Evolutionary conservation across 2,797 vertebrate genomes (phyloP).

Genomic region (Malacoraja senta): DNA sequence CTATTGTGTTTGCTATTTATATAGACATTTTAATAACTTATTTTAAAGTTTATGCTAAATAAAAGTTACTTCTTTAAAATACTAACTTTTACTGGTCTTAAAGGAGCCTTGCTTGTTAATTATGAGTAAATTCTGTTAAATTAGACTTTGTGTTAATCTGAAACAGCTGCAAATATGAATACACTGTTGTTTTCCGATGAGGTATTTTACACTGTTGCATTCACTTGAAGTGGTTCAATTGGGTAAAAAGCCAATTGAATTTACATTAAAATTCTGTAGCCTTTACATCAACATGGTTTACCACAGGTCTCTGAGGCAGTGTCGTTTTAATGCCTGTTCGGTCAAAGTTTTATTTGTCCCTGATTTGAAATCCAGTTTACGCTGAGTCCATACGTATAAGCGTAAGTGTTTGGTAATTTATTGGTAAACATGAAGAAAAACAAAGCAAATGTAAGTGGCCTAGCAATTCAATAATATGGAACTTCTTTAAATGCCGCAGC

Average conservation of each 20-base stretch:
- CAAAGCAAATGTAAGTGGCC: neutral
- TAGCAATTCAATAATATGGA: too few species aligned
- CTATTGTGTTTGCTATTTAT: neutral
- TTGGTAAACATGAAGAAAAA: neutral
- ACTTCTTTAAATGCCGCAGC: too few species aligned
- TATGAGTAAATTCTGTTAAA: neutral
- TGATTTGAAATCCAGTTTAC: neutral
- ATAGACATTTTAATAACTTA: neutral
- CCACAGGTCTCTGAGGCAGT: neutral
- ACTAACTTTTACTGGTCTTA: neutral
- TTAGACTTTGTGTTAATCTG: slow-evolving; percentile 3
- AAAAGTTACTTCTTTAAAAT: neutral
- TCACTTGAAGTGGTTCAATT: neutral
- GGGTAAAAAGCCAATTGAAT: neutral
- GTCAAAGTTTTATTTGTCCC: neutral
- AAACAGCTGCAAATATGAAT: neutral
- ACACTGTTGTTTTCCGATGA: neutral
- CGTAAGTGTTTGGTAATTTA: neutral
- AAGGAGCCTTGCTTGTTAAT: neutral
- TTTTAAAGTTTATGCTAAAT: neutral
- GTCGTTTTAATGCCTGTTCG: neutral
- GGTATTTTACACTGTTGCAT: neutral
- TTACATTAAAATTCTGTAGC: neutral
- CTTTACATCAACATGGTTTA: neutral
- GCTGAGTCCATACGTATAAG: neutral